Evolutionary conservation across 2,113 vertebrate species (phyloP), one percentile per base, ranked within the genome.

Genomic region (Pteruthius melanotis): DNA sequence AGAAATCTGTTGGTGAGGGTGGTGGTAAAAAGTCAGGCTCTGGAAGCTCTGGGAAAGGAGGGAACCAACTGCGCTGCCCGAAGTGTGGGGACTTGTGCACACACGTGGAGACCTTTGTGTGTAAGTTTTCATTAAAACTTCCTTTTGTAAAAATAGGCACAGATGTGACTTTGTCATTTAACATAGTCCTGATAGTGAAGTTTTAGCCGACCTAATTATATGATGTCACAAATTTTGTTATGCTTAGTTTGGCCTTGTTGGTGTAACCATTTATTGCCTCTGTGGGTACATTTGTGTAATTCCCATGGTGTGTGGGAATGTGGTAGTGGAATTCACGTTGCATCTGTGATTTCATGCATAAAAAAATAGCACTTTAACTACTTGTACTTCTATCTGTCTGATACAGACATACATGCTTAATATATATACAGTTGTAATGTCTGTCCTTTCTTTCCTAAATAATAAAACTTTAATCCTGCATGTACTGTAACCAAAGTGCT

Each of bases 11-110:
- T 27, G 87, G 93, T 91, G 98, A 99, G 65, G 99, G 99, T 33
- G 97, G 96, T 90, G 95, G 94, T 93, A 99, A 99, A 71, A 99
- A 99, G 89, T 97, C 98, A 60, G 97, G 98, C 68, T 99, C 99
- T 81, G 99, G 99, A 95, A 98, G 96, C 61, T 99, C 99, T 87
- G 99, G 99, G 47, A 99, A 99, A 97, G 99, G 99, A 81, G 99
- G 99, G 89, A 98, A 98, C 97, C 99, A 99, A 61, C 98, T 99
- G 35, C 98, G 99, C 81, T 99, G 99, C 96, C 99, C 99, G 1
- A 99, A 99, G 97, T 99, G 99, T 95, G 99, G 99, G 7, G 99
- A 99, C 93, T 97, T 99, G 57, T 99, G 99, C 96, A 99, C 99
- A 47, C 99, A 99, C 1, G 99, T 99, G 92, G 99, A 99, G 97